phyloP scores from a whole-genome alignment of 1,140 invertebrate genomes.

The Orussus abietinus region DNA sequence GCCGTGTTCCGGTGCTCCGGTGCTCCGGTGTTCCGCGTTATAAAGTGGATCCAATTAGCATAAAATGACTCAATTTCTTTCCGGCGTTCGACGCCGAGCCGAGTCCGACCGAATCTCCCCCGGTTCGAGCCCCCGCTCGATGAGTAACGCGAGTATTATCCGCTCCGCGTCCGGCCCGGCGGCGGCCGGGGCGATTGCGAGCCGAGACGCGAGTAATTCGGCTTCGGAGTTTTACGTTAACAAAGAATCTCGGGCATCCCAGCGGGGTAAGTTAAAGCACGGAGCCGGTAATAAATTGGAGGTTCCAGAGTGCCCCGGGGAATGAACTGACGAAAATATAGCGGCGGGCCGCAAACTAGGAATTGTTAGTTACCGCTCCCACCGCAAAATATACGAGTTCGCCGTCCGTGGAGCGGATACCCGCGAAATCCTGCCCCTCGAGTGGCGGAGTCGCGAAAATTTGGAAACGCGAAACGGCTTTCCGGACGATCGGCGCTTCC shows the following conservation, averaged over 20 bases:
- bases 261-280: constrained; percentile 16
- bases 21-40: too few species aligned
- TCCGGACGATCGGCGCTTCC: too few species aligned
- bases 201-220: constrained; percentile 24
- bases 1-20: too few species aligned
- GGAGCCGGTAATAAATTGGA: constrained; percentile 28
- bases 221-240: not conserved
- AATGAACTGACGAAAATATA: constrained; percentile 31
- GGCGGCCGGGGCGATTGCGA: too few species aligned
- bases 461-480: too few species aligned
- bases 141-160: too few species aligned
- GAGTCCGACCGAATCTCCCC: too few species aligned
- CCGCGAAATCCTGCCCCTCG: too few species aligned
- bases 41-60: constrained; percentile 26
- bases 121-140: too few species aligned
- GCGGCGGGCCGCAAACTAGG: constrained; percentile 35
- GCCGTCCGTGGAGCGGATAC: constrained; percentile 6
- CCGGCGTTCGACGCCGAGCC: too few species aligned
- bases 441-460: too few species aligned
- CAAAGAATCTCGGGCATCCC: constrained; percentile 10
- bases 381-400: constrained; percentile 38
- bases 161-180: too few species aligned
- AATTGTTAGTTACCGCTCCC: constrained; percentile 40
- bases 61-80: constrained; percentile 24
- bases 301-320: constrained; percentile 26